Percentiles rank a stretch among this genome's conserved stretches.
These are phyloP conservation scores for Tricholaema leucomelas DNA, from an alignment of 2,113 vertebrate genomes.

Conservation along the genomic window DNA sequence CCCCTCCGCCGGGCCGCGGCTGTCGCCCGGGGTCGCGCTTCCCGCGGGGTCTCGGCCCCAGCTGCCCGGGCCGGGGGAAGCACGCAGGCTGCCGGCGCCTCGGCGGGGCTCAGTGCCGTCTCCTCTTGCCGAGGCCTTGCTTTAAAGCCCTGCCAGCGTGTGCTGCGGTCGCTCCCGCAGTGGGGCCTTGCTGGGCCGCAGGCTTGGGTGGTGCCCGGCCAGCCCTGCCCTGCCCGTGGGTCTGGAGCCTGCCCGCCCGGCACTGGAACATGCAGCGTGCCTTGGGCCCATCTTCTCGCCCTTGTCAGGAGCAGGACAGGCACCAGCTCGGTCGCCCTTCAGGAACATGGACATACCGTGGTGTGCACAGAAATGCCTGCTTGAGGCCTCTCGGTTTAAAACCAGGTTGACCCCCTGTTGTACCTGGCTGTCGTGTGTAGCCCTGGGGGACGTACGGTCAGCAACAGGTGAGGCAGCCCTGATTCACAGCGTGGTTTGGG, in stretches of 20 bases:
- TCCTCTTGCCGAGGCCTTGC: background rate
- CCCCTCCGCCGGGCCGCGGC: background rate
- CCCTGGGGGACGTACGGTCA: accelerated
- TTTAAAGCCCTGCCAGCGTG: background rate
- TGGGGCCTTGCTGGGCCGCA: background rate
- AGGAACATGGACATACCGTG: accelerated
- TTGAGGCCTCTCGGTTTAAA: background rate
- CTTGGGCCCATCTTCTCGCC: accelerated
- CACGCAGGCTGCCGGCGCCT: background rate
- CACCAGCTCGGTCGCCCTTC: accelerated
- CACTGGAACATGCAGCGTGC: accelerated
- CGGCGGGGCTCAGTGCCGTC: background rate
- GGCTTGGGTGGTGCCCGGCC: background rate
- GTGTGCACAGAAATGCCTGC: background rate
- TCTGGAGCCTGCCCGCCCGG: background rate
- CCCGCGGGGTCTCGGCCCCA: background rate
- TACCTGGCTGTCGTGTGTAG: accelerated
- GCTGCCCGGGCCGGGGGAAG: too few relatives aligned
- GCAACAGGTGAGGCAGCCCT: too few relatives aligned
- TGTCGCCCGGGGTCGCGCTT: background rate
- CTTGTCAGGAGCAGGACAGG: background rate
- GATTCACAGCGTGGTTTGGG: too few relatives aligned
- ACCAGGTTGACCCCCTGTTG: accelerated
- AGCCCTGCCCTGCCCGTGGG: background rate
- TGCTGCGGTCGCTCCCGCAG: accelerated